Conservation (phyloP, 2,888 invertebrate genomes). For the Calameuta idolon region DNA sequence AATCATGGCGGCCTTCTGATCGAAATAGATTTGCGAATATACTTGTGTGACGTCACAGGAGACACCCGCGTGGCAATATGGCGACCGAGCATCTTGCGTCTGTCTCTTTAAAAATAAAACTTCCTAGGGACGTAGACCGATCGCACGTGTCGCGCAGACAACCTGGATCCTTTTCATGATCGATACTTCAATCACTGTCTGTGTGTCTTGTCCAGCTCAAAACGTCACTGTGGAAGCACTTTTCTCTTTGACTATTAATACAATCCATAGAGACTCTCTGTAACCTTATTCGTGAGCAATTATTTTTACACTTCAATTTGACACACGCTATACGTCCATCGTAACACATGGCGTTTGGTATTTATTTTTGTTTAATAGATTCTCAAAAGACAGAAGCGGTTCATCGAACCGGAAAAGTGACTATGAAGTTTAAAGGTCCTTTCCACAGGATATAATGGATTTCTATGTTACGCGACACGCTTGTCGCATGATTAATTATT, state of each 20-base stretch:
- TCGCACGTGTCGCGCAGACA: neutral
- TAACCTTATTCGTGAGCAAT: neutral
- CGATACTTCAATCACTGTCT: neutral
- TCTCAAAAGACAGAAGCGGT: neutral
- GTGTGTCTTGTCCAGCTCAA: neutral
- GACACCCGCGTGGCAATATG: slow-evolving; percentile 26
- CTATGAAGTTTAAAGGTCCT: neutral
- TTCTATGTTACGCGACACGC: neutral
- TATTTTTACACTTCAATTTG: neutral
- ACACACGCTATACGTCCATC: neutral
- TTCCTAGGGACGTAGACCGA: neutral
- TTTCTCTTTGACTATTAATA: neutral
- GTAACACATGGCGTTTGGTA: neutral
- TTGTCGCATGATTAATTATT: neutral
- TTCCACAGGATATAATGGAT: neutral
- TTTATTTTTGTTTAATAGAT: neutral
- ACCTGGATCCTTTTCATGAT: neutral
- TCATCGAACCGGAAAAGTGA: neutral
- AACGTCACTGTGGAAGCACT: neutral
- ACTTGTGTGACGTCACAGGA: slow-evolving; percentile 22
- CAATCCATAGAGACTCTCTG: neutral
- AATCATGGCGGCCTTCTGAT: slow-evolving; percentile 26
- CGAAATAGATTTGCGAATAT: slow-evolving; percentile 27
- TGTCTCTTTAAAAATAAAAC: slow-evolving; percentile 9
- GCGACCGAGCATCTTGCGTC: slow-evolving; percentile 4